Evolutionary conservation across 1,140 invertebrate genomes (phyloP).

Genomic region (Polypedilum vanderplanki): DNA sequence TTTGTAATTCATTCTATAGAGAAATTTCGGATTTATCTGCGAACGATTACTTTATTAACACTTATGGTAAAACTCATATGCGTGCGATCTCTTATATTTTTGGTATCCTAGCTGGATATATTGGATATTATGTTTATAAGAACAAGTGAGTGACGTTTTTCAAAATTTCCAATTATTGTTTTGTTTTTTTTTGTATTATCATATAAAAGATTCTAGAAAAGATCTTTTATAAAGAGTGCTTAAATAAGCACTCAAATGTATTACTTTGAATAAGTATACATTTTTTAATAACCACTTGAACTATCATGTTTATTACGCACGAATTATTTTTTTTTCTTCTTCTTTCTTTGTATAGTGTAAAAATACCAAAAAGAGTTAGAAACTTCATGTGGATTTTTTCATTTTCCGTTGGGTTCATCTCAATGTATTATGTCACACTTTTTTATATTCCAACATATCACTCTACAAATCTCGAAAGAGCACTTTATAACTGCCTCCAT

Average conservation of each 20-base stretch:
- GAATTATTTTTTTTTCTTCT: constrained; percentile 35
- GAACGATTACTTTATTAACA: constrained; percentile 55
- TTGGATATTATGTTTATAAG: constrained; percentile 54
- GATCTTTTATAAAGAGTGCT: no score
- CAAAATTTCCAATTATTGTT: constrained; percentile 30
- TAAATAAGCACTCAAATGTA: not conserved
- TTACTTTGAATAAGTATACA: constrained; percentile 28
- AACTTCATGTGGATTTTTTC: constrained; percentile 52
- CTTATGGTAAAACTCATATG: constrained; percentile 65
- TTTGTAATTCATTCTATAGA: constrained; percentile 36
- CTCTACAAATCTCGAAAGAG: constrained; percentile 52
- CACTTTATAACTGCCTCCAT: constrained; percentile 58
- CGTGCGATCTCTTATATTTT: constrained; percentile 58
- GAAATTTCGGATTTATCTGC: constrained; percentile 54
- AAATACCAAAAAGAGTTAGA: constrained; percentile 47
- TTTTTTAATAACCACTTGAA: no score
- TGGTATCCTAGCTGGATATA: constrained; percentile 55
- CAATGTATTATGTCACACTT: constrained; percentile 53
- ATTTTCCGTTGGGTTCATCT: constrained; percentile 47
- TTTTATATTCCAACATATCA: constrained; percentile 55
- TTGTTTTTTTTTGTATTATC: constrained; percentile 31
- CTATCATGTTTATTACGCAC: constrained; percentile 20
- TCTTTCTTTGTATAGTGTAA: no score
- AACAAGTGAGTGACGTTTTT: constrained; percentile 45
- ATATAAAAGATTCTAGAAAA: not conserved